Evolutionary conservation across 2,888 invertebrate genomes (phyloP).

Genomic region (Leucania comma): DNA sequence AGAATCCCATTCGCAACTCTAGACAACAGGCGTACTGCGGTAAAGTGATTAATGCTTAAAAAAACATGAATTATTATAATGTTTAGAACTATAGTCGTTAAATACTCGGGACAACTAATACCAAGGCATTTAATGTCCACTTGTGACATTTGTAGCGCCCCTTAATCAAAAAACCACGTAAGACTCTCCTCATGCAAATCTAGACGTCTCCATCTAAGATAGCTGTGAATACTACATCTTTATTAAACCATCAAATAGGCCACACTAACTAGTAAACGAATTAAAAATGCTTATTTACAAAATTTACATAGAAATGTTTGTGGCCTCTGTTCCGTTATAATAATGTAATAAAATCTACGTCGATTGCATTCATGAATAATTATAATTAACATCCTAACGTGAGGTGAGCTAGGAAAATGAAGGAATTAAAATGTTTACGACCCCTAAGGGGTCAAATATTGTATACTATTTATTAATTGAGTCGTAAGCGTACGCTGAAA

Average conservation of each 20-base stretch:
- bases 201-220: not conserved
- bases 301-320: constrained; percentile 58
- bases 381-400: constrained; percentile 16
- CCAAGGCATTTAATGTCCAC: not conserved
- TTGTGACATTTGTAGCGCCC: not conserved
- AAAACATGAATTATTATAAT: not conserved
- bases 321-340: constrained; percentile 44
- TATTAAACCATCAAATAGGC: constrained; percentile 19
- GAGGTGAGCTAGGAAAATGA: constrained; percentile 4
- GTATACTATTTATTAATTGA: not conserved
- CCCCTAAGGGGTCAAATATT: not conserved
- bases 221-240: constrained; percentile 19
- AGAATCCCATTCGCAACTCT: too few relatives aligned
- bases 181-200: not conserved
- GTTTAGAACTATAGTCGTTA: not conserved
- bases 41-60: not conserved
- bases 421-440: constrained; percentile 25
- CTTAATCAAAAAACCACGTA: not conserved
- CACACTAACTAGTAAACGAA: constrained; percentile 39
- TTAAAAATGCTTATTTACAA: constrained; percentile 37
- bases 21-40: not conserved
- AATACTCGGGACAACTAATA: not conserved
- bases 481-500: not conserved
- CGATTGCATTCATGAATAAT: constrained; percentile 58
- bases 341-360: constrained; percentile 28